These are phyloP conservation scores for Caenorhabditis sp. DNA, from an alignment of 2,888 invertebrate species.

Conservation along the genomic window DNA sequence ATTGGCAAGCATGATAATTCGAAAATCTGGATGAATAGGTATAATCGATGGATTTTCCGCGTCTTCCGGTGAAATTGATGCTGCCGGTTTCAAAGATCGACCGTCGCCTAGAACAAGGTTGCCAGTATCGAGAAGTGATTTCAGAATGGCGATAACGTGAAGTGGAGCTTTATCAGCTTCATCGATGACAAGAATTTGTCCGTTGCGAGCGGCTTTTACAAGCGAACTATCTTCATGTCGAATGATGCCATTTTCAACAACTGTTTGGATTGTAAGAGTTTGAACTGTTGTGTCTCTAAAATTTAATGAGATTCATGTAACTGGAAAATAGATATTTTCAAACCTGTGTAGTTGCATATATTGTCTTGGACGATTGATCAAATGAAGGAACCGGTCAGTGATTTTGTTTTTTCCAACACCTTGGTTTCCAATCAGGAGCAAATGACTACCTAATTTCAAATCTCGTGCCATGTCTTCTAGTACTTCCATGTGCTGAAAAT, in stretches of 20 bases:
- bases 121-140: constrained; percentile 87
- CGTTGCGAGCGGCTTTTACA: constrained; percentile 85
- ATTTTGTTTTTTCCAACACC: constrained; percentile 97
- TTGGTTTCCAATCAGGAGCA: constrained; percentile 94
- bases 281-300: constrained; percentile 90
- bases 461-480: constrained; percentile 89
- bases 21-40: constrained; percentile 87
- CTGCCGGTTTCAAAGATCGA: constrained; percentile 79
- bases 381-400: constrained; percentile 85
- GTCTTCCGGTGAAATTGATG: constrained; percentile 35
- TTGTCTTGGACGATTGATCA: constrained; percentile 88
- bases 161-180: constrained; percentile 98
- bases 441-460: constrained; percentile 86
- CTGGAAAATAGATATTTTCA: neutral
- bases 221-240: constrained; percentile 92
- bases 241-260: constrained; percentile 86
- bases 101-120: constrained; percentile 88
- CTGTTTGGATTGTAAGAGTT: constrained; percentile 87
- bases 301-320: neutral
- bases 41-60: constrained; percentile 73
- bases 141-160: constrained; percentile 92
- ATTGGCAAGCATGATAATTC: constrained; percentile 92
- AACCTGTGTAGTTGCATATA: constrained; percentile 86
- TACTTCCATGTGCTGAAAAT: constrained; percentile 80
- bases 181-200: constrained; percentile 90